Evolutionary conservation across 2,113 vertebrate species (phyloP).

Genomic region (Hiodon tergisus): DNA sequence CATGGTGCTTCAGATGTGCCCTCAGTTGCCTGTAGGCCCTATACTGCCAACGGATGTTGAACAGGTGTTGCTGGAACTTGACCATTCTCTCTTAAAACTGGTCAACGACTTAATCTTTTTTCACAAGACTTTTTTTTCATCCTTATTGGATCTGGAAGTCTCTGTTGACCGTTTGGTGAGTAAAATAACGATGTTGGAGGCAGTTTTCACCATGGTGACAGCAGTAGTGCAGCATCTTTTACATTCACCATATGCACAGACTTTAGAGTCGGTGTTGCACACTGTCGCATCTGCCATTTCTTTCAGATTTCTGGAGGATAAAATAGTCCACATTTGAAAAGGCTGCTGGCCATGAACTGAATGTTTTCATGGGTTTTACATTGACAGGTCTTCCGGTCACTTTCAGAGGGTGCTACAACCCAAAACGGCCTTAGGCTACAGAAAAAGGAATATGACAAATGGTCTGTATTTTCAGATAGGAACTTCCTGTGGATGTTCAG

Average conservation of each 20-base stretch:
- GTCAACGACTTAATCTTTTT: constrained; percentile 7
- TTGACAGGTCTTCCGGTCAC: constrained; percentile 14
- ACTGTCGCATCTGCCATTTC: constrained; percentile 22
- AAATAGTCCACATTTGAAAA: constrained; percentile 2
- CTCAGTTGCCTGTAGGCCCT: constrained; percentile 6
- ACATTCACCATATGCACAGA: constrained; percentile 17
- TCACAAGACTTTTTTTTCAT: not conserved
- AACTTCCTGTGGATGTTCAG: constrained; percentile 17
- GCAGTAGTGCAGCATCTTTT: not conserved
- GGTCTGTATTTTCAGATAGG: not conserved
- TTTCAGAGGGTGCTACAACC: constrained; percentile 10
- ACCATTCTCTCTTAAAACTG: constrained; percentile 1
- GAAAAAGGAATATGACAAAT: constrained; percentile 9
- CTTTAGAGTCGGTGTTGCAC: not conserved
- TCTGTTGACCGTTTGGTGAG: constrained; percentile 15
- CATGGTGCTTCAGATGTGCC: not conserved
- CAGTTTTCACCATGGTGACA: not conserved
- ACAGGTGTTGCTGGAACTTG: constrained; percentile 3
- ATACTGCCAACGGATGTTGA: not conserved
- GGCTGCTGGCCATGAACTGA: constrained; percentile 6
- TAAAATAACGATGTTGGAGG: not conserved
- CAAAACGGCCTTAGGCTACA: constrained; percentile 19
- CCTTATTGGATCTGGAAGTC: not conserved
- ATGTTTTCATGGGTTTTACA: constrained; percentile 24
- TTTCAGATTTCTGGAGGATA: constrained; percentile 5